A percentile compares a stretch with the other conserved stretches of the same genome.
Conservation (phyloP, 2,113 vertebrate species). For the Elephantulus edwardii region DNA sequence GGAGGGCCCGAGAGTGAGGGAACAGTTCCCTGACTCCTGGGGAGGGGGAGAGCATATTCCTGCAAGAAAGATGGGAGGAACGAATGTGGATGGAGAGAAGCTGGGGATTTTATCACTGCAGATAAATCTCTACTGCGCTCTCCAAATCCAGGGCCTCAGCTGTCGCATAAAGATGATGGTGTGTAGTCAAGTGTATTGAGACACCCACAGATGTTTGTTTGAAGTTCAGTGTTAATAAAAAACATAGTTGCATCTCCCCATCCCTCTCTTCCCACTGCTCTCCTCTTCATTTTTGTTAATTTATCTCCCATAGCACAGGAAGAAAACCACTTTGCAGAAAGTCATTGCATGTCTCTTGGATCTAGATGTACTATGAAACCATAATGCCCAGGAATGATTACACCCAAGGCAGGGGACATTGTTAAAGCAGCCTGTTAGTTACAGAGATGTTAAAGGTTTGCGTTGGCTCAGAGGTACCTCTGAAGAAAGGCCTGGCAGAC, state of each 20-base stretch:
- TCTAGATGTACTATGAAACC: background rate
- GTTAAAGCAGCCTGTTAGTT: background rate
- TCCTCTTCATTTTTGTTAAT: constrained; percentile 45
- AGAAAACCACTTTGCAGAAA: constrained; percentile 50
- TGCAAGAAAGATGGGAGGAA: constrained; percentile 47
- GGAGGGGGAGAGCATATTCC: constrained; percentile 2
- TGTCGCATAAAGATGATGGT: constrained; percentile 73
- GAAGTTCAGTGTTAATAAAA: constrained; percentile 79
- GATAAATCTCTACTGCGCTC: constrained; percentile 71
- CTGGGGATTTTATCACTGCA: constrained; percentile 72
- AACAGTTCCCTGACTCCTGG: background rate
- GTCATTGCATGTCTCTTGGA: background rate
- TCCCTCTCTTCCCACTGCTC: background rate
- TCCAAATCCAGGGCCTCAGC: constrained; percentile 69
- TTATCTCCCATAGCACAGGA: constrained; percentile 50
- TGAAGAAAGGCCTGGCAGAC: background rate
- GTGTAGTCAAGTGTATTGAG: constrained; percentile 67
- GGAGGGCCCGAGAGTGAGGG: constrained; percentile 12
- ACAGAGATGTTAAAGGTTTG: background rate
- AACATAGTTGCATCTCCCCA: constrained; percentile 24
- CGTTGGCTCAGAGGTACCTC: background rate
- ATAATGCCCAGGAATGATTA: background rate
- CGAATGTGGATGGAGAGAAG: constrained; percentile 58
- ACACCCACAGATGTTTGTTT: constrained; percentile 76
- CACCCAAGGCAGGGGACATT: background rate